Evolutionary conservation across 2,888 invertebrate genomes (phyloP).

Genomic region (Tuberolachnus salignus): DNA sequence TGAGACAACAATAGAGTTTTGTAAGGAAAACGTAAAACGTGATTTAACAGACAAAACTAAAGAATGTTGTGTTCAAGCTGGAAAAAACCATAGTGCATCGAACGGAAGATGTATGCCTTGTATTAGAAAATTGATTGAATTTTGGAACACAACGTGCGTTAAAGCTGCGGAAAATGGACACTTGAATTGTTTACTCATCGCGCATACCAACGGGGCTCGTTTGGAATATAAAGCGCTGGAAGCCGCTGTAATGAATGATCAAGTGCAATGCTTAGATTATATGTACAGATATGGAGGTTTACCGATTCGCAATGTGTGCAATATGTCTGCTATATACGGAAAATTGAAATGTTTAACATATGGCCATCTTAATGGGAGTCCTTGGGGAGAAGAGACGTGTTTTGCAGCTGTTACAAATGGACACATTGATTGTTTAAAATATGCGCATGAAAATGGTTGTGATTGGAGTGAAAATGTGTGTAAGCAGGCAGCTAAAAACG

Average conservation of each 20-base stretch:
- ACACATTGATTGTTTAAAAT: background rate
- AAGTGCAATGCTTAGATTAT: background rate
- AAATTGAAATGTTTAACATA: background rate
- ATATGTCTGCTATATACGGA: background rate
- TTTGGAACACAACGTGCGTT: no score
- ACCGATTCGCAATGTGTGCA: background rate
- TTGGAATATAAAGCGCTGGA: background rate
- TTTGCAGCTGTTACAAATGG: background rate
- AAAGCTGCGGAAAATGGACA: slow-evolving; percentile 17
- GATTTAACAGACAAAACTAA: no score
- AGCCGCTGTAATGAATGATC: background rate
- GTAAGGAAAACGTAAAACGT: no score
- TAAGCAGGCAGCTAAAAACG: background rate
- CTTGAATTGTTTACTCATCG: background rate
- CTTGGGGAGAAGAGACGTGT: background rate
- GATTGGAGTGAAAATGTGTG: background rate
- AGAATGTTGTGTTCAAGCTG: no score
- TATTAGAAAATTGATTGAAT: no score
- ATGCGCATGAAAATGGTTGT: background rate
- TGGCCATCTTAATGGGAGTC: background rate
- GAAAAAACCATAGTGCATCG: no score
- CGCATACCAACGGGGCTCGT: background rate
- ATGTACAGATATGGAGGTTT: background rate
- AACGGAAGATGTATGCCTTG: no score
- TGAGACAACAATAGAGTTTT: no score